Evolutionary conservation across 2,888 invertebrate species (phyloP), one percentile per base, ranked within the genome.

Genomic region (Nephrotoma flavescens): DNA sequence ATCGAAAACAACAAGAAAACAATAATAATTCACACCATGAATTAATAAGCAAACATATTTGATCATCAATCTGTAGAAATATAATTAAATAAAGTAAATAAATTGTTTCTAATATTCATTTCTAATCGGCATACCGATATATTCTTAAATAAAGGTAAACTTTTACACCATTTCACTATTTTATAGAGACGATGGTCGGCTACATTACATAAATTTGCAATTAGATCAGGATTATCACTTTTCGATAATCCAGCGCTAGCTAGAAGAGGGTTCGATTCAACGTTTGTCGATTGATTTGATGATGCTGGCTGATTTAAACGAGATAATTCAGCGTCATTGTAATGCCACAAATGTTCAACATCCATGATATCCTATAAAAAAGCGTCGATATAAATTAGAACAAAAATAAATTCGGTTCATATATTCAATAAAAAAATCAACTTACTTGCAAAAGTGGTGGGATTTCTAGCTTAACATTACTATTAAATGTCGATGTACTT

Each of bases 91-190:
- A 3, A 31, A 31, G 87, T 86, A 87, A 87, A 85, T 83, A 86
- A 86, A 52, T 31, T 83, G 41, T 85, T 83, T 71, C 5, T n/a
- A 11, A 84, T 1, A 3, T 31, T 85, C 45, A 85, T 86, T 86
- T n/a, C 19, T 87, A 83, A 11, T n/a, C 83, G 84, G 92, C 94
- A 93, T 90, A 97, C 97, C 89, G 97, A 97, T 89, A 99, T 98
- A 92, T 98, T 97, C 91, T 98, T 97, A 91, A 99, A 99, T 42
- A 99, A 94, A 15, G 99, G 98, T 91, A 99, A 92, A 91, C 98
- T 98, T 91, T 99, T 97, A 93, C 98, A 98, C 99, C 99, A 99
- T 91, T 98, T 98, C 88, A 99, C 99, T 89, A 99, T 98, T 93
- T 98, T 98, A 91, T 98, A 99, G 19, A 99, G 94, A 86, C 98